Percentiles rank a stretch among this genome's conserved stretches.
Evolutionary conservation across 2,113 vertebrate species (phyloP).

Genomic region (Porphyrio hochstetteri): DNA sequence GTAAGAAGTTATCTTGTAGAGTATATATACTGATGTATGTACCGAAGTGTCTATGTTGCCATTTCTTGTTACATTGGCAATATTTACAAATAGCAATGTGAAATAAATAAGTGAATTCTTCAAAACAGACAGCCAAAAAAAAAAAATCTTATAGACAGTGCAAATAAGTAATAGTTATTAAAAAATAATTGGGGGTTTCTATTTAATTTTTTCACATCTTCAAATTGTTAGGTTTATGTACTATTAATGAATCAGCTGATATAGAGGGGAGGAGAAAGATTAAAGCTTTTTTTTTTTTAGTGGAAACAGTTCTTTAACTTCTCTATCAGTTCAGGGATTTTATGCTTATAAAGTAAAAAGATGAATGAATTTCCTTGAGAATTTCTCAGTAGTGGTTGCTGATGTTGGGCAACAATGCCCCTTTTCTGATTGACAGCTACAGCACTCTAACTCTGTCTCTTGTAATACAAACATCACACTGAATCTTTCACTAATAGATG

Average conservation of each 20-base stretch:
- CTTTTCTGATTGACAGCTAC: slow-evolving; percentile 38
- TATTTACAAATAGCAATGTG: not conserved
- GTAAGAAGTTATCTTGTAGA: not conserved
- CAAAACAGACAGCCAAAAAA: not conserved
- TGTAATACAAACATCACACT: slow-evolving; percentile 64
- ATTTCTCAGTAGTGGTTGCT: not conserved
- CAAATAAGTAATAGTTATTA: not conserved
- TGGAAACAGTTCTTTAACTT: not conserved
- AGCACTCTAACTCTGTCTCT: slow-evolving; percentile 23
- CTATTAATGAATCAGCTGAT: not conserved
- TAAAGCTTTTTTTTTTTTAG: not conserved
- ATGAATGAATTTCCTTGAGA: not conserved
- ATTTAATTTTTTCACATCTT: not conserved
- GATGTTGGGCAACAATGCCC: not conserved
- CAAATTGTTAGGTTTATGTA: not conserved
- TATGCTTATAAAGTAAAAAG: not conserved
- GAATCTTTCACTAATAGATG: slow-evolving; percentile 60
- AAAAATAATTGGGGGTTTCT: rapidly evolving
- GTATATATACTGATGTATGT: not conserved
- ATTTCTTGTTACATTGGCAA: not conserved
- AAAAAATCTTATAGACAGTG: rapidly evolving
- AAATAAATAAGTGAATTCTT: not conserved
- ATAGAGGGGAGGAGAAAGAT: not conserved
- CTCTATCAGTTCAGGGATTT: not conserved
- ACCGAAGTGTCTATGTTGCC: not conserved